A percentile compares a stretch with the other conserved stretches of the same genome.
Conservation (phyloP, 2,888 invertebrate species). For the Phorcus lineatus region DNA sequence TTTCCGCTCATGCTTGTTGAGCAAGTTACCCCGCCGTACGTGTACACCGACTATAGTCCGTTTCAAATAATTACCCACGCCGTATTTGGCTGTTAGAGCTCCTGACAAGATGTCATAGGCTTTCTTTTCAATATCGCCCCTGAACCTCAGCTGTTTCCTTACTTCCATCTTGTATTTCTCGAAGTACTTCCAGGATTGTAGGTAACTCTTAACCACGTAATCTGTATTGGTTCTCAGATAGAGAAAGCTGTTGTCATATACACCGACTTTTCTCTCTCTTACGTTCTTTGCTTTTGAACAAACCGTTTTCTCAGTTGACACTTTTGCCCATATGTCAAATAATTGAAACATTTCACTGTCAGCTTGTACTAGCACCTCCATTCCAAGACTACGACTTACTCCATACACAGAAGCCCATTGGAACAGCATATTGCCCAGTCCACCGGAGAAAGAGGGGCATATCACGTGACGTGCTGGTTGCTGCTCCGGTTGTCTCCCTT, state of each 20-base stretch:
- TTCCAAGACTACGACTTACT: not conserved
- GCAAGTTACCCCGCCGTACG: conserved; percentile 11
- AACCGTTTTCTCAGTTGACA: not conserved
- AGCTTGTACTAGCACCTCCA: not conserved
- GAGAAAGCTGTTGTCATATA: conserved; percentile 14
- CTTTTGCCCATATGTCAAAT: not conserved
- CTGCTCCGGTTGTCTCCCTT: not conserved
- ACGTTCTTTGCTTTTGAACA: conserved; percentile 4
- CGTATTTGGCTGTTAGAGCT: not conserved
- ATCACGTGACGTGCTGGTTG: not conserved
- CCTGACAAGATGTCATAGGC: not conserved
- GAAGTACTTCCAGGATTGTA: conserved; percentile 28
- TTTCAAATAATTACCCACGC: not conserved
- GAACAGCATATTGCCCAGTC: conserved; percentile 22
- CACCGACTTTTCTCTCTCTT: not conserved
- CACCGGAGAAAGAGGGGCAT: not conserved
- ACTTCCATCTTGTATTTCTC: not conserved
- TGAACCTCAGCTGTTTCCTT: conserved; percentile 16
- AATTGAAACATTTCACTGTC: not conserved
- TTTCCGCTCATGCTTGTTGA: not conserved
- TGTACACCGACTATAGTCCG: conserved; percentile 22
- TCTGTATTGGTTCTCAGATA: not conserved
- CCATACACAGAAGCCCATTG: conserved; percentile 13
- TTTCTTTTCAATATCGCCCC: not conserved
- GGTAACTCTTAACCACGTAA: not conserved